Percentiles rank a stretch among this genome's conserved stretches.
Conservation (phyloP, 1,140 invertebrate genomes). For the Drosophila nigromelanica region DNA sequence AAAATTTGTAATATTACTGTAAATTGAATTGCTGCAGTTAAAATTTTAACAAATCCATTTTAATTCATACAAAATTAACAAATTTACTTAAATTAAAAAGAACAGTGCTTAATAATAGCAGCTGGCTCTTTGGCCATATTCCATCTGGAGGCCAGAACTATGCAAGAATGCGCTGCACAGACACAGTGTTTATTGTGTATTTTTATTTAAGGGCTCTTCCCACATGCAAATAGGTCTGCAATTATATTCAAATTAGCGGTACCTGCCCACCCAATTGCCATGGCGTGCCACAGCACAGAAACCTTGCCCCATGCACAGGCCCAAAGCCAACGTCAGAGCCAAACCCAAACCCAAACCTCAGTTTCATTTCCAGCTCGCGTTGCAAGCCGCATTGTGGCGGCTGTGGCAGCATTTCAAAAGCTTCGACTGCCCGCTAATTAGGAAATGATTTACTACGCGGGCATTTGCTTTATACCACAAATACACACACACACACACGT, state of each 20-base stretch:
- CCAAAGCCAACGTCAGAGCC: background rate
- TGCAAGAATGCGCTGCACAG: constrained; percentile 1
- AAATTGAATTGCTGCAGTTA: no score
- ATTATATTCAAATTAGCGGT: constrained; percentile 68
- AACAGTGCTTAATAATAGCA: background rate
- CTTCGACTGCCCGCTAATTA: constrained; percentile 51
- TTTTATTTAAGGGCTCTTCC: constrained; percentile 9
- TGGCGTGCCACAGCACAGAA: constrained; percentile 27
- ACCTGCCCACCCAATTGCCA: constrained; percentile 50
- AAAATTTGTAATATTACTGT: no score
- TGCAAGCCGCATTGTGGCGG: constrained; percentile 11
- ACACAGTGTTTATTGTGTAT: background rate
- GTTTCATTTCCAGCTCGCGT: constrained; percentile 17
- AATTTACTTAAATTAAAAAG: background rate
- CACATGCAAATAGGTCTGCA: constrained; percentile 48
- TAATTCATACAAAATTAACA: background rate
- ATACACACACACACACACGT: background rate
- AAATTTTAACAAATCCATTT: no score
- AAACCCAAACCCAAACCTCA: constrained; percentile 13
- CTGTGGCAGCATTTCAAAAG: constrained; percentile 7
- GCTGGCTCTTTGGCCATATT: background rate
- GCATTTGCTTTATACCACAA: constrained; percentile 51
- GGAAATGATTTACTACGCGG: constrained; percentile 63
- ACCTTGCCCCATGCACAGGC: background rate
- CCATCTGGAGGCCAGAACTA: background rate